A percentile compares a stretch with the other conserved stretches of the same genome.
Evolutionary conservation across 2,888 invertebrate genomes (phyloP).

Genomic region (Netelia fuscicornis): DNA sequence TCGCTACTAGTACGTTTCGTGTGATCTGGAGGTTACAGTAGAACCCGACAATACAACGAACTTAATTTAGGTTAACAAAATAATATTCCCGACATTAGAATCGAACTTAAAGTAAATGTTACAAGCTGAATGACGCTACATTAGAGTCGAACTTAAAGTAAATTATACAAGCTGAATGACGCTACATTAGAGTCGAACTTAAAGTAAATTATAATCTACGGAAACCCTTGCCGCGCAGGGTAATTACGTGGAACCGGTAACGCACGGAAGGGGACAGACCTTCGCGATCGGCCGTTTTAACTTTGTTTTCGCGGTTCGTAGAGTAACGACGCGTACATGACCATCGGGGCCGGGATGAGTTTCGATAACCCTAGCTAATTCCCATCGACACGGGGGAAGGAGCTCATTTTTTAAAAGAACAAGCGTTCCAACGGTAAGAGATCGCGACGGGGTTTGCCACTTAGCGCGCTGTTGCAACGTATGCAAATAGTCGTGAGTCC

Average conservation of each 20-base stretch:
- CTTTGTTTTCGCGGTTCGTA: constrained; percentile 61
- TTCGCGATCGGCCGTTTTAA: constrained; percentile 63
- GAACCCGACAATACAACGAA: no score
- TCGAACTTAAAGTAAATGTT: neutral
- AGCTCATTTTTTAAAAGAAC: constrained; percentile 67
- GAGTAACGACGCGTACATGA: constrained; percentile 66
- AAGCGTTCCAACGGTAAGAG: constrained; percentile 57
- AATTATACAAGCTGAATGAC: no score
- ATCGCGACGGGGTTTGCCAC: constrained; percentile 49
- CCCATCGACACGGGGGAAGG: no score
- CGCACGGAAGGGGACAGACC: constrained; percentile 49
- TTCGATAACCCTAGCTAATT: no score
- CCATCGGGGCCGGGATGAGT: no score
- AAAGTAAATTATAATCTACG: neutral
- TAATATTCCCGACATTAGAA: neutral
- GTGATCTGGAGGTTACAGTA: no score
- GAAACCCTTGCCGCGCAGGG: neutral
- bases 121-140: no score
- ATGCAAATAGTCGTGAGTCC: constrained; percentile 71
- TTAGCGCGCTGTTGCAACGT: constrained; percentile 68
- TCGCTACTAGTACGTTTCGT: no score
- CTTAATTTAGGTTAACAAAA: no score
- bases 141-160: no score
- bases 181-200: no score
- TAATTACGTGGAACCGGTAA: neutral